phyloP scores from a whole-genome alignment of 2,113 vertebrate genomes.

The Otolemur garnettii region DNA sequence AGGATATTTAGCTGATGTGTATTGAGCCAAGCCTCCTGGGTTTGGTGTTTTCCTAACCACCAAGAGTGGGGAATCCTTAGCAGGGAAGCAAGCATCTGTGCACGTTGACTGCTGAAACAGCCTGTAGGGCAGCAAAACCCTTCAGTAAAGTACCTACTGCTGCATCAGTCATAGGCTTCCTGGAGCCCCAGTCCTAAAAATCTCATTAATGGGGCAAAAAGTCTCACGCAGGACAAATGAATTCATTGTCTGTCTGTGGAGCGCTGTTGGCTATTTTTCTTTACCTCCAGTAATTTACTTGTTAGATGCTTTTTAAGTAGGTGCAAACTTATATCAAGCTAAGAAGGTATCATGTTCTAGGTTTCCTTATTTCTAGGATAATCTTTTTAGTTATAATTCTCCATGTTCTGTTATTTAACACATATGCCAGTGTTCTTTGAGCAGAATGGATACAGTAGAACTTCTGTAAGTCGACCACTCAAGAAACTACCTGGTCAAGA shows the following conservation, averaged over 20 bases:
- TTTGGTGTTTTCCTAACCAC: background rate
- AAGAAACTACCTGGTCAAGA: no score
- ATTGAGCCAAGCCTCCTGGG: background rate
- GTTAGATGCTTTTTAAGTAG: background rate
- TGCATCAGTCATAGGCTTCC: background rate
- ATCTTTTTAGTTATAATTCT: background rate
- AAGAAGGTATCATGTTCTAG: background rate
- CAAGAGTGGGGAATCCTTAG: background rate
- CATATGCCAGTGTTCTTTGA: slow-evolving; percentile 12
- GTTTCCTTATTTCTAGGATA: slow-evolving; percentile 1
- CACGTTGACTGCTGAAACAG: background rate
- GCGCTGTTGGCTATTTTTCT: background rate
- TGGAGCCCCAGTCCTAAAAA: background rate
- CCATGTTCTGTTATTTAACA: background rate
- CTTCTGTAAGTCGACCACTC: no score
- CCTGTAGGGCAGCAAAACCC: background rate
- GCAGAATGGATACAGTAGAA: background rate
- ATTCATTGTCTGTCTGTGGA: background rate
- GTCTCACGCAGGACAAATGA: background rate
- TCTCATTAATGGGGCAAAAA: background rate
- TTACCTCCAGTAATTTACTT: background rate
- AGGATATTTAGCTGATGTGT: background rate
- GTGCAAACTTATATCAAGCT: background rate
- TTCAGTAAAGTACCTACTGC: background rate
- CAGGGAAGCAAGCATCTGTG: background rate